phyloP scores from a whole-genome alignment of 2,797 vertebrate genomes.

The Pseudomugil tenellus region DNA sequence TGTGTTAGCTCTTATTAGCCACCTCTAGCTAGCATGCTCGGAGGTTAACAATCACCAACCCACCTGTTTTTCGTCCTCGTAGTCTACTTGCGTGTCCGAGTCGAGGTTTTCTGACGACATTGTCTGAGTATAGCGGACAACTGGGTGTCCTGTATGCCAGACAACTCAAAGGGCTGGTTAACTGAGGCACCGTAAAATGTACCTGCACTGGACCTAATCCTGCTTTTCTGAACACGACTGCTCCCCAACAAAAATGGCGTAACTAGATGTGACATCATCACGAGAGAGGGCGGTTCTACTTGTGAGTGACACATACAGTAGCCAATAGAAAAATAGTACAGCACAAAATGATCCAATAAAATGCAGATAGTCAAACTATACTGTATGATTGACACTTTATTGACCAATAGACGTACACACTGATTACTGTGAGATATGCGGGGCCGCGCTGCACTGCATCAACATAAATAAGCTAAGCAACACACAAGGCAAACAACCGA shows the following conservation, averaged over 20 bases:
- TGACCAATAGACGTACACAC: constrained; percentile 46
- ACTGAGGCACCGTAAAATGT: constrained; percentile 32
- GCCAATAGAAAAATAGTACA: constrained; percentile 49
- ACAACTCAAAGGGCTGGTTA: constrained; percentile 20
- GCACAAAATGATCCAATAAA: constrained; percentile 24
- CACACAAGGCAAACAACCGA: not conserved
- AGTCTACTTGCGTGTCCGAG: constrained; percentile 81
- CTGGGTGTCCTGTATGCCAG: constrained; percentile 43
- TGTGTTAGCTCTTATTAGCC: constrained; percentile 56
- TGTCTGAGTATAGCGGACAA: constrained; percentile 29
- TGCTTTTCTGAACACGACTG: constrained; percentile 71
- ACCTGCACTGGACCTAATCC: constrained; percentile 64
- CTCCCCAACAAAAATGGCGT: constrained; percentile 84
- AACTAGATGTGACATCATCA: constrained; percentile 73
- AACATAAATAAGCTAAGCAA: constrained; percentile 30
- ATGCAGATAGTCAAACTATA: rapidly evolving
- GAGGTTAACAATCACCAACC: constrained; percentile 57
- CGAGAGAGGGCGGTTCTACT: not conserved
- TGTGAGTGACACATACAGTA: constrained; percentile 67
- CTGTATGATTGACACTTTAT: constrained; percentile 48
- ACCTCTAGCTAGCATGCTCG: constrained; percentile 56
- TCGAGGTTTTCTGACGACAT: constrained; percentile 86
- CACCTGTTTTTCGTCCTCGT: constrained; percentile 86
- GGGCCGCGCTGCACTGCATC: constrained; percentile 46
- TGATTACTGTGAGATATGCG: not conserved